These are phyloP conservation scores for Habrosyne pyritoides DNA, from an alignment of 2,888 invertebrate species.

Conservation along the genomic window DNA sequence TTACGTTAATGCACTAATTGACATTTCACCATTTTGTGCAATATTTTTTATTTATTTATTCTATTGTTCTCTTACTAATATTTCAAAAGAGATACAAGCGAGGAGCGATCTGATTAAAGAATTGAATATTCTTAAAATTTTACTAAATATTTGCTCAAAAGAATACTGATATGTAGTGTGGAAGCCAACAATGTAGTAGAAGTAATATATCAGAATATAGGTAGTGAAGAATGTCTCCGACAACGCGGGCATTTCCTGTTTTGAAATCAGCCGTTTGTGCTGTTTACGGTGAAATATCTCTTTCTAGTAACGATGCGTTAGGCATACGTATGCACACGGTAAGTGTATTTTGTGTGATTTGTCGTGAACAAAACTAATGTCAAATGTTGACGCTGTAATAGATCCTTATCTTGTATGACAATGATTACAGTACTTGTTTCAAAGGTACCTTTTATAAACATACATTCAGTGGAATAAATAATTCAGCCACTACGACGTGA, in stretches of 20 bases:
- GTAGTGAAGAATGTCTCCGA: slow-evolving; percentile 27
- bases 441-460: not conserved
- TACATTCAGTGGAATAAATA: not conserved
- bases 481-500: not conserved
- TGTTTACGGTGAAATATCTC: slow-evolving; percentile 35
- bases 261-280: slow-evolving; percentile 20
- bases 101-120: too few relatives aligned
- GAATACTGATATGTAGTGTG: too few relatives aligned
- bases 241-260: slow-evolving; percentile 40
- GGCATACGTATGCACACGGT: slow-evolving; percentile 6
- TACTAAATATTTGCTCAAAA: slow-evolving; percentile 15
- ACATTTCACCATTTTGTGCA: not conserved
- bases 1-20: slow-evolving; percentile 9
- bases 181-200: slow-evolving; percentile 21
- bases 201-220: slow-evolving; percentile 13
- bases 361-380: not conserved
- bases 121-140: too few relatives aligned
- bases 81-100: too few relatives aligned
- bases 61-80: not conserved
- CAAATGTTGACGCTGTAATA: not conserved
- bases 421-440: not conserved
- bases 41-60: not conserved
- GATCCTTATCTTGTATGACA: not conserved
- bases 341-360: not conserved
- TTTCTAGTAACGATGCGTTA: slow-evolving; percentile 26